Percentiles rank a stretch among this genome's conserved stretches.
Conservation (phyloP, 2,888 invertebrate species). For the Erebia ligea region DNA sequence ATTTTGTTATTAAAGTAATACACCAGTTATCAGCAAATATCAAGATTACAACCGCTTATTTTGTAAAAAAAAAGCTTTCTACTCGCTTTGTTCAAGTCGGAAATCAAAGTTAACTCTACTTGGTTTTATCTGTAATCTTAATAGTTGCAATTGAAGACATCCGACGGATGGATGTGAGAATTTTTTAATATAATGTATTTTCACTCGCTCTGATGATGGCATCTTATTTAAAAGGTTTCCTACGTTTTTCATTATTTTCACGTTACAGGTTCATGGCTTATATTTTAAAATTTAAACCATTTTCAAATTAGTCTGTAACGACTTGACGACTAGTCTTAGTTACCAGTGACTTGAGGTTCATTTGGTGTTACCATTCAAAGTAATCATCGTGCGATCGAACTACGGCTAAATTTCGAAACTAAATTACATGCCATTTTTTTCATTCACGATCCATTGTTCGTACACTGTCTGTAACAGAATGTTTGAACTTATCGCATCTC, state of each 20-base stretch:
- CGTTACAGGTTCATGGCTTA: conserved; percentile 44
- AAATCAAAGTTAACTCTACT: conserved; percentile 40
- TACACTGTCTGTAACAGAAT: conserved; percentile 49
- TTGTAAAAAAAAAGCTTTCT: conserved; percentile 32
- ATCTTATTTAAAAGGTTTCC: conserved; percentile 31
- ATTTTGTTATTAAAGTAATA: conserved; percentile 16
- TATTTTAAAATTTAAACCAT: conserved; percentile 51
- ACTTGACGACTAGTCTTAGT: not conserved
- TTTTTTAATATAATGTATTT: conserved; percentile 29
- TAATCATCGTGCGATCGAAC: conserved; percentile 49
- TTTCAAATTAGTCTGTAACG: conserved; percentile 34
- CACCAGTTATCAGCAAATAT: conserved; percentile 23
- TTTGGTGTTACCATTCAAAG: conserved; percentile 46
- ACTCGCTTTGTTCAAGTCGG: conserved; percentile 38
- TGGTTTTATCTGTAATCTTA: conserved; percentile 44
- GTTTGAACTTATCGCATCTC: conserved; percentile 59
- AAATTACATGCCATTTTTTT: conserved; percentile 65
- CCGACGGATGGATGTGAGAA: conserved; percentile 40
- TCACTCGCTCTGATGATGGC: conserved; percentile 28
- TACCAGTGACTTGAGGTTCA: conserved; percentile 22
- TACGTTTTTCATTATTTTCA: conserved; percentile 20
- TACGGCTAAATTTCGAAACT: conserved; percentile 39
- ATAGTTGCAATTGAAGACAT: conserved; percentile 43
- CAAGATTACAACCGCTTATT: conserved; percentile 24
- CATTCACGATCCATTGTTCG: conserved; percentile 63